Conservation (phyloP, 2,888 invertebrate genomes). For the Eupeodes latifasciatus region DNA sequence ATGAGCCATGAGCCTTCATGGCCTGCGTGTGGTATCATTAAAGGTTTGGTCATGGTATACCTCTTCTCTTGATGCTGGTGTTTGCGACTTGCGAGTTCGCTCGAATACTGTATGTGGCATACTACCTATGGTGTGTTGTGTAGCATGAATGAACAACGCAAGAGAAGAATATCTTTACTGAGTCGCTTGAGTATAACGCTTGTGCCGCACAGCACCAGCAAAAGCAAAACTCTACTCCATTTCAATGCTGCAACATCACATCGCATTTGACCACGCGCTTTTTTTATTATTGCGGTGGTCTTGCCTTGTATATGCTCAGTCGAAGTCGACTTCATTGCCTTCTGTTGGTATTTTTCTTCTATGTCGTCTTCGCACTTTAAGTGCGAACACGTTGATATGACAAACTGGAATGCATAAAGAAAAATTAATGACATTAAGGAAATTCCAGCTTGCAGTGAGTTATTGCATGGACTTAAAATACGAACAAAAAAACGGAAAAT, state of each 20-base stretch:
- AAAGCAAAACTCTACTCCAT: constrained; percentile 9
- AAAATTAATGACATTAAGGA: constrained; percentile 43
- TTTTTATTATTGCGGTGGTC: constrained; percentile 57
- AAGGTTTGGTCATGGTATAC: constrained; percentile 70
- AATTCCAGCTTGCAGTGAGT: constrained; percentile 32
- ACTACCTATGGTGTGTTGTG: constrained; percentile 4
- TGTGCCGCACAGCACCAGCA: background rate
- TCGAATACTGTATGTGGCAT: constrained; percentile 57
- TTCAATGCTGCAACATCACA: constrained; percentile 63
- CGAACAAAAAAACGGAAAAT: background rate
- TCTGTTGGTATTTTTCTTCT: constrained; percentile 42
- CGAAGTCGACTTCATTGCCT: constrained; percentile 7
- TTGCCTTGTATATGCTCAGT: constrained; percentile 25
- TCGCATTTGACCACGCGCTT: constrained; percentile 67
- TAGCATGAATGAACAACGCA: constrained; percentile 62
- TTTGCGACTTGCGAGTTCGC: constrained; percentile 61
- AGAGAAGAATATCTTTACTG: constrained; percentile 49
- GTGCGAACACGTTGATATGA: constrained; percentile 45
- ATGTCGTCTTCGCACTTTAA: constrained; percentile 50
- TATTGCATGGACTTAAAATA: background rate
- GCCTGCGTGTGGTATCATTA: constrained; percentile 50
- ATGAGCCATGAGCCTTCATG: background rate
- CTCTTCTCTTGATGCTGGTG: constrained; percentile 27
- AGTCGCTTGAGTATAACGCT: background rate
- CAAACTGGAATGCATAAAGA: constrained; percentile 38